Base-by-base conservation (phyloP, 2,888 invertebrate species). In the Caenorhabditis drosophilae region DNA sequence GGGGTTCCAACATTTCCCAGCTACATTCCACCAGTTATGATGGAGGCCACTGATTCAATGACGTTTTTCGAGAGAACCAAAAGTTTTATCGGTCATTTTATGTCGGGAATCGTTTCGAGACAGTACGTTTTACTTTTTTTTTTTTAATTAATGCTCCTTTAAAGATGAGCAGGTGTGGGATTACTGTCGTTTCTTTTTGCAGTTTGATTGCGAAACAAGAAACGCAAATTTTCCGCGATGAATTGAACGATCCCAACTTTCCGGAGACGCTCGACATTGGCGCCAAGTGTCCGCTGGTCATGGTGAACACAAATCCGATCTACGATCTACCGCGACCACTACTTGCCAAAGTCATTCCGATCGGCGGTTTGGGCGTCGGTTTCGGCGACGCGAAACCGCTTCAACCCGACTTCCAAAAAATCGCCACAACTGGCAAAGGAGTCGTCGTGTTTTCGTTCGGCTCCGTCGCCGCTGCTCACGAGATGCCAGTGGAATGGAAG, bases 351-450 rank as follows among this genome's bases (percentile, higher is more conserved):
- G 63, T 70, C 25, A 56, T 78, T 23, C 71, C 76, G 46, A 76
- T 78, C 42, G 78, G 78, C 9, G 78, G 78, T 22, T 38, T 78
- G n/a, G 78, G 78, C n/a, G 77, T 78, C 54, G 67, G 66, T 35
- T 62, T 63, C 46, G 66, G 61, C 7, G 54, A 53, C 42, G 67
- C 75, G 0, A 73, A 75, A 25, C 70, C 75, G n/a, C 49, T 77
- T 22, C 46, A 60, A 11, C 46, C 72, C 68, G 25, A 44, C 54
- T 36, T 45, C 25, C 45, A 67, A 42, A 58, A 66, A 12, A 60
- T 78, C n/a, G 60, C 63, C 2, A 58, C 59, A 18, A 58, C 63
- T 12, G 63, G 67, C 15, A 64, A 75, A 41, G 75, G 76, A 40
- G 31, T 70, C 15, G 62, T 78, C 9, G 57, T 78, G 2, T 67